These are phyloP conservation scores for Microcebus griseorufus DNA, from an alignment of 2,113 vertebrate species.

Conservation along the genomic window DNA sequence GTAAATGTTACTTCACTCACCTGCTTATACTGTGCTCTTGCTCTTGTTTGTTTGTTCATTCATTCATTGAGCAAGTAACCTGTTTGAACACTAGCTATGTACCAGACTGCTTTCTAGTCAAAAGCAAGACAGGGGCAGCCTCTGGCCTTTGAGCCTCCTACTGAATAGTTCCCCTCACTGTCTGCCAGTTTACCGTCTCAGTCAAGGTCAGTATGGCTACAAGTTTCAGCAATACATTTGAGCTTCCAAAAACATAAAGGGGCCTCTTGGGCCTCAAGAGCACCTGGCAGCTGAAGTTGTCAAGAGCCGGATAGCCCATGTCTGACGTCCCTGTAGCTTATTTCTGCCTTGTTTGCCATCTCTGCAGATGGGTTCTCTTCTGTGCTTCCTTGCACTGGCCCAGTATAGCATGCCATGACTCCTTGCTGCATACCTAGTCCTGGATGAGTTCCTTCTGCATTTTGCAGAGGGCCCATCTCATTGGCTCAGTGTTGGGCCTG, in stretches of 20 bases:
- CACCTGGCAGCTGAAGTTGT: background rate
- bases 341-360: background rate
- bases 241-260: background rate
- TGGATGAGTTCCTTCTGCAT: accelerated
- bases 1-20: no score
- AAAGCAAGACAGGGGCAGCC: background rate
- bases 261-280: background rate
- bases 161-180: no score
- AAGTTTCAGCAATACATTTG: background rate
- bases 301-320: background rate
- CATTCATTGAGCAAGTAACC: background rate
- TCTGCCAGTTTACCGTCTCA: background rate
- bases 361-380: background rate
- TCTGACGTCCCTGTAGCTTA: background rate
- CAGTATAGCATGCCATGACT: accelerated
- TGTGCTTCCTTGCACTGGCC: background rate
- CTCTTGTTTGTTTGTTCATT: background rate
- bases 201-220: background rate
- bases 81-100: background rate
- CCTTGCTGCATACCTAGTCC: background rate
- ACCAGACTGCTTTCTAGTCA: background rate
- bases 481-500: background rate
- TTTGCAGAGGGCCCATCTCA: background rate
- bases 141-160: background rate
- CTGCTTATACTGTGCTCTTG: background rate